phyloP scores from a whole-genome alignment of 1,140 invertebrate species.

The Linepithema humile region DNA sequence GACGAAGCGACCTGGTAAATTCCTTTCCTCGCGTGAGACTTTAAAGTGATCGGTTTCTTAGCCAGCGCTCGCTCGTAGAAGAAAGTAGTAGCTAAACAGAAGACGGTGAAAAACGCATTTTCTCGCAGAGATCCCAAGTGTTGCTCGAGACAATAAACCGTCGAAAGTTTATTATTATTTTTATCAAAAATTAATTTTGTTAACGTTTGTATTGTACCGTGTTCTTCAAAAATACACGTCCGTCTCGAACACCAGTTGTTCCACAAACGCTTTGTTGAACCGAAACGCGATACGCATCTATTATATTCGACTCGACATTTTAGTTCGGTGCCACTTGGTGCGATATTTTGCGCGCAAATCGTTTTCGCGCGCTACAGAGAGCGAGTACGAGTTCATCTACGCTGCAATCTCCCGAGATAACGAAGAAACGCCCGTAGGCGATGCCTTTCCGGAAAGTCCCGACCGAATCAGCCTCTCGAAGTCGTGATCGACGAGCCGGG shows the following conservation, averaged over 20 bases:
- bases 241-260: neutral
- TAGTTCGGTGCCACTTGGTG: neutral
- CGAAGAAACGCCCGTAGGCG: constrained; percentile 50
- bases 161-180: constrained; percentile 1
- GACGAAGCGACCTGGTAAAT: constrained; percentile 16
- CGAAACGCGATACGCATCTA: neutral
- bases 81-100: constrained; percentile 19
- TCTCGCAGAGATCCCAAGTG: neutral
- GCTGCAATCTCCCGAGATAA: constrained; percentile 45
- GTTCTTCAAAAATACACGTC: neutral
- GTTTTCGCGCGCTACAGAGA: neutral
- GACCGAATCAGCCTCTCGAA: constrained; percentile 40
- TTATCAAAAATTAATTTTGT: neutral
- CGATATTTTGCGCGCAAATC: neutral
- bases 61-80: neutral
- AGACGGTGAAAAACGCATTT: neutral
- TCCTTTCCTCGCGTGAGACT: constrained; percentile 45
- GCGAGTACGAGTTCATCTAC: constrained; percentile 1
- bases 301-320: neutral
- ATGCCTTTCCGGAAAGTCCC: constrained; percentile 57
- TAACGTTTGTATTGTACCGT: neutral
- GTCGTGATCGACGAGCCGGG: constrained; percentile 58
- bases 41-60: constrained; percentile 37
- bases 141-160: constrained; percentile 17
- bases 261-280: neutral